Evolutionary conservation across 2,797 vertebrate species (phyloP).

Genomic region (Micrastur ruficollis): DNA sequence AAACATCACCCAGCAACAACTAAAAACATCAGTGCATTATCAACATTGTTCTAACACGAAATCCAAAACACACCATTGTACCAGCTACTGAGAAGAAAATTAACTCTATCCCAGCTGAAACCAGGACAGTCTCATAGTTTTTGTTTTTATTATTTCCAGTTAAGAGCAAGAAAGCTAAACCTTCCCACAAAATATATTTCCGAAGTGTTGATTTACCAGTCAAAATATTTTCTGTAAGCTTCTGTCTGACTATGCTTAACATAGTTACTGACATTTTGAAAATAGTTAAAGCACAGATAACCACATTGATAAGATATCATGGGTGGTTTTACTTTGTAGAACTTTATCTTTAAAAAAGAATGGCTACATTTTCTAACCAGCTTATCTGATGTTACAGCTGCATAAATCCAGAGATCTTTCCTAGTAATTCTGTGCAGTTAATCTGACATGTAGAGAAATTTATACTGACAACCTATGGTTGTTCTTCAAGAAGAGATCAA

Average conservation of each 20-base stretch:
- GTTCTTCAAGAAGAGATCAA: not conserved
- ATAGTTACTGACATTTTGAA: not conserved
- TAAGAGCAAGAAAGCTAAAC: not conserved
- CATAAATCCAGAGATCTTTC: not conserved
- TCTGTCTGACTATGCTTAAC: not conserved
- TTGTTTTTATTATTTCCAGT: not conserved
- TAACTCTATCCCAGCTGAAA: no score
- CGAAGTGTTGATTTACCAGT: not conserved
- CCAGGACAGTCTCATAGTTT: not conserved
- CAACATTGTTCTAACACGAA: no score
- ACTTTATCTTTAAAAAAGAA: not conserved
- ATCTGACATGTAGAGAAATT: not conserved
- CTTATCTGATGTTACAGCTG: not conserved
- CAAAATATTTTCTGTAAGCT: not conserved
- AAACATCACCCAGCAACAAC: no score
- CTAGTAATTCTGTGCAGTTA: not conserved
- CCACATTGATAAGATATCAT: not conserved
- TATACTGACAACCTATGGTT: not conserved
- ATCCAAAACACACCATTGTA: no score
- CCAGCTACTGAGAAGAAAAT: no score
- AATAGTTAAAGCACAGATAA: not conserved
- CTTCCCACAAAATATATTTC: not conserved
- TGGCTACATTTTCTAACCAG: not conserved
- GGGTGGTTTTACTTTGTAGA: not conserved
- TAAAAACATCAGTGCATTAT: no score